phyloP scores from a whole-genome alignment of 1,140 invertebrate genomes.

The Drosophila mojavensis region DNA sequence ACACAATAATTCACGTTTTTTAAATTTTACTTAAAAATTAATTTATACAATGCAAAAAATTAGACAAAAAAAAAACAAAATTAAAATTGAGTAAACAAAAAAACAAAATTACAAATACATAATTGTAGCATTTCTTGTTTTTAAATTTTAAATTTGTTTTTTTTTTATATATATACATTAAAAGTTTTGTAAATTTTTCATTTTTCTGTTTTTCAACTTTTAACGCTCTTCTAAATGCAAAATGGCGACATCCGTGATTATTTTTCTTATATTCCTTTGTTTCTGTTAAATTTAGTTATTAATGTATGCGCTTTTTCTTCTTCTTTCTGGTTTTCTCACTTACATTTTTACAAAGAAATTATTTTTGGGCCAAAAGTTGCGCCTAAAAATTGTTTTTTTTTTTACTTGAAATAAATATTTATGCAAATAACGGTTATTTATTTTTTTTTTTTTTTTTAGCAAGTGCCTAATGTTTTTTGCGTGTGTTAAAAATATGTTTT shows the following conservation, averaged over 20 bases:
- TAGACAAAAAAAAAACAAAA: slow-evolving; percentile 10
- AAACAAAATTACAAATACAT: slow-evolving; percentile 27
- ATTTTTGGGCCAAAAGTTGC: slow-evolving; percentile 73
- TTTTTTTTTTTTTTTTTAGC: slow-evolving; percentile 32
- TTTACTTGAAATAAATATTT: slow-evolving; percentile 67
- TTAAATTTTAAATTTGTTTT: background rate
- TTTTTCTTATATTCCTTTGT: slow-evolving; percentile 14
- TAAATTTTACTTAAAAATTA: slow-evolving; percentile 57
- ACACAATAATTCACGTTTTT: slow-evolving; percentile 51
- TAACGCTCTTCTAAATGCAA: slow-evolving; percentile 76
- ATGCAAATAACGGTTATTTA: slow-evolving; percentile 49
- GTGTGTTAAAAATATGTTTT: slow-evolving; percentile 44
- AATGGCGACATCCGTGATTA: slow-evolving; percentile 75
- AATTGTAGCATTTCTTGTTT: slow-evolving; percentile 2
- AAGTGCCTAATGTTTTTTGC: slow-evolving; percentile 63
- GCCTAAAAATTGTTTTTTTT: slow-evolving; percentile 68
- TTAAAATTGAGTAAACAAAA: slow-evolving; percentile 10
- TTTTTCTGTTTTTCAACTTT: slow-evolving; percentile 29
- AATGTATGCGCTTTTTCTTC: slow-evolving; percentile 46
- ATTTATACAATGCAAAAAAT: slow-evolving; percentile 69
- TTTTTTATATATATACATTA: slow-evolving; percentile 47
- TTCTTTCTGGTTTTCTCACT: slow-evolving; percentile 11
- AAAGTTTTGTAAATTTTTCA: slow-evolving; percentile 20
- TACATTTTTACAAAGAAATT: slow-evolving; percentile 80
- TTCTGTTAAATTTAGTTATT: slow-evolving; percentile 61